These are phyloP conservation scores for Alentia gelatinosa DNA, from an alignment of 2,888 invertebrate genomes.

Conservation along the genomic window DNA sequence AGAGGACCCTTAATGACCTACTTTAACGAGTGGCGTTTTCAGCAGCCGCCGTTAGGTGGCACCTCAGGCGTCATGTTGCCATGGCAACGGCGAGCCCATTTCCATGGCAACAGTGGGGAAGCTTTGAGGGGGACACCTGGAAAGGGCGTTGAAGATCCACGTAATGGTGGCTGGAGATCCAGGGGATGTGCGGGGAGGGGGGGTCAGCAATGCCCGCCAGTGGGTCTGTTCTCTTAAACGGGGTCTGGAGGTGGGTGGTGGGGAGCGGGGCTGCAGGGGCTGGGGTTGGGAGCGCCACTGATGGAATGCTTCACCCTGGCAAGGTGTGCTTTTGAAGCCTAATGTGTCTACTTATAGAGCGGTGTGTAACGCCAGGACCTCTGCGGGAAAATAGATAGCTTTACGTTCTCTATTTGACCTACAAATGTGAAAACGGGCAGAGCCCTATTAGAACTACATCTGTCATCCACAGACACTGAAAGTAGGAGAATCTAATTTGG, in stretches of 20 bases:
- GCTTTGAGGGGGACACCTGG: slow-evolving; percentile 10
- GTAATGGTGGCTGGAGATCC: background rate
- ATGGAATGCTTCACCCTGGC: background rate
- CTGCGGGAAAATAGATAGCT: no score
- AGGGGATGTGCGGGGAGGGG: background rate
- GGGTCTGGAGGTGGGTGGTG: background rate
- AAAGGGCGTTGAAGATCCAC: background rate
- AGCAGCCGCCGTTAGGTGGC: slow-evolving; percentile 8
- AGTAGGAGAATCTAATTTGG: no score
- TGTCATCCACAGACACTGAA: no score
- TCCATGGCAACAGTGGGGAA: slow-evolving; percentile 14
- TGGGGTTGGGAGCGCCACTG: background rate
- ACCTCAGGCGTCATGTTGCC: slow-evolving; percentile 41
- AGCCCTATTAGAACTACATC: no score
- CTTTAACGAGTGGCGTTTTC: slow-evolving; percentile 21
- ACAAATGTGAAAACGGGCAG: no score
- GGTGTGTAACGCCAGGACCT: no score
- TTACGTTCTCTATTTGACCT: no score
- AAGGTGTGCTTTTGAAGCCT: no score
- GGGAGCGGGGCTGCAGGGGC: background rate
- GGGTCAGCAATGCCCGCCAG: background rate
- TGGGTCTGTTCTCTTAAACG: slow-evolving; percentile 6
- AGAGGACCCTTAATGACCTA: slow-evolving; percentile 30
- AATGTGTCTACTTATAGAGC: no score
- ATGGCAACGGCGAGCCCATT: slow-evolving; percentile 29